Base-by-base conservation (phyloP, 2,888 invertebrate genomes). In the Phortica okadai region DNA sequence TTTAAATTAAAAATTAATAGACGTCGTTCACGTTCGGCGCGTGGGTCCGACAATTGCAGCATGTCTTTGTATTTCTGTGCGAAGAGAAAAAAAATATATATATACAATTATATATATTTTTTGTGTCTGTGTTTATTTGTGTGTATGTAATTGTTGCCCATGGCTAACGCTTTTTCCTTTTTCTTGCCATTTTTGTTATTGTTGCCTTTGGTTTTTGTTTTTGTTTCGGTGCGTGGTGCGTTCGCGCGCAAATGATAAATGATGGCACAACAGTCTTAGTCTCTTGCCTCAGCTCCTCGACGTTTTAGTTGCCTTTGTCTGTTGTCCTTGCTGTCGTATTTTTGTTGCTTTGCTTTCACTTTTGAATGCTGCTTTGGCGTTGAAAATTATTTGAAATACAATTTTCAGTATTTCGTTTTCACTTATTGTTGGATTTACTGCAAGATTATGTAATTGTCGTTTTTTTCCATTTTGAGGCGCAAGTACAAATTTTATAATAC, bases 171-270 rank as follows among this genome's bases (percentile, higher is more conserved):
- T 16, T 4, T 66, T 16, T 25, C 6, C n/a, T 6, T 66, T 66
- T 10, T n/a, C 41, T 6, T 41, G n/a, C 41, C 33, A 16, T 66
- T 14, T 41, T 33, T 66, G 21, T 21, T 21, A 21, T 21, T 21
- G 21, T 58, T 59, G 59, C 10, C 33, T 2, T 33, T 33, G 33
- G 33, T 33, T 33, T 33, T 33, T 5, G 33, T 33, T 33, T 33
- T 33, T 33, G 33, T 33, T 33, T 33, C 33, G 33, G 33, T 33
- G 33, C 33, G 33, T 33, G 66, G 42, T 66, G 66, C 66, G 41
- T 66, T 66, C 41, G 41, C 42, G 66, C 66, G 66, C 66, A 66
- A 66, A 66, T 44, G 66, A 66, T 66, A 66, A 66, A 66, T 42
- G 66, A 66, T 66, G 16, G n/a, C 41, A 42, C n/a, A 33, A 33